Evolutionary conservation across 2,888 invertebrate species (phyloP).

Genomic region (Callinectes sapidus): DNA sequence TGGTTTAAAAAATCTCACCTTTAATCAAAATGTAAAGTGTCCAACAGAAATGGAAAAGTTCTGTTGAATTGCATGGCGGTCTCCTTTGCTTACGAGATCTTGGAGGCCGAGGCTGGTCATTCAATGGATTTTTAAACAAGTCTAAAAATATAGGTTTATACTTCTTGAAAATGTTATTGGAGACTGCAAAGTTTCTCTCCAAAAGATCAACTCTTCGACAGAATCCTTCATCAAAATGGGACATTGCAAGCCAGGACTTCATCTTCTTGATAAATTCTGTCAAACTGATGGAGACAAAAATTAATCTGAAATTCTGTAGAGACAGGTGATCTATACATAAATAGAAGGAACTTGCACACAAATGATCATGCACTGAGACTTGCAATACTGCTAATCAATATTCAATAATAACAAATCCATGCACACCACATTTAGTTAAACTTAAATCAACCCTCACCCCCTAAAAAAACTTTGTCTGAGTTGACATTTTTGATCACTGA

Average conservation of each 20-base stretch:
- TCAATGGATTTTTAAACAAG: conserved; percentile 85
- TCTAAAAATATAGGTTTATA: conserved; percentile 88
- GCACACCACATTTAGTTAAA: too few relatives aligned
- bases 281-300: conserved; percentile 81
- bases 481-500: too few relatives aligned
- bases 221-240: conserved; percentile 89
- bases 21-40: conserved; percentile 80
- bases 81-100: conserved; percentile 78
- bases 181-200: conserved; percentile 93
- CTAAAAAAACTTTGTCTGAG: too few relatives aligned
- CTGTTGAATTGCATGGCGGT: conserved; percentile 86
- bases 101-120: conserved; percentile 76
- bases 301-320: conserved; percentile 3
- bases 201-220: conserved; percentile 87
- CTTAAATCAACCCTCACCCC: too few relatives aligned
- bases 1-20: conserved; percentile 52
- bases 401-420: background rate
- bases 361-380: background rate
- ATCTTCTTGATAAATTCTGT: conserved; percentile 96
- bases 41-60: conserved; percentile 96
- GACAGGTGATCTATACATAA: background rate
- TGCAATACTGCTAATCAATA: background rate
- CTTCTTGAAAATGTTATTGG: conserved; percentile 94
- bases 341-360: background rate
- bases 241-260: conserved; percentile 96